phyloP scores from a whole-genome alignment of 2,888 invertebrate species.

The Cantharis rufa region DNA sequence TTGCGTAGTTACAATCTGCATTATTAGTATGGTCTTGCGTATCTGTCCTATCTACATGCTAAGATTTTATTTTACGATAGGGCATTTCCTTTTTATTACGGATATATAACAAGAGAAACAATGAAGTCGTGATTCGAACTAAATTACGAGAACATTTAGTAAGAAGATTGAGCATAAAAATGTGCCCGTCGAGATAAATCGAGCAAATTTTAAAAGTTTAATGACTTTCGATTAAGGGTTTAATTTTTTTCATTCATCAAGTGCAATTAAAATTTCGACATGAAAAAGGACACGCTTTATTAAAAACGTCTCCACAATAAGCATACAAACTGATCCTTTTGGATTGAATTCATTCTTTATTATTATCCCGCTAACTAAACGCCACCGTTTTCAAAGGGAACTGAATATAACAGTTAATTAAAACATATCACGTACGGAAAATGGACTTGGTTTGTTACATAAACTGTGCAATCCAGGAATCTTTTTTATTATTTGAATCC shows the following conservation, averaged over 20 bases:
- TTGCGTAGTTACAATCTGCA: background rate
- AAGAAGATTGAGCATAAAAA: conserved; percentile 17
- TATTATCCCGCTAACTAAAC: conserved; percentile 25
- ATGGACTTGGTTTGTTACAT: conserved; percentile 18
- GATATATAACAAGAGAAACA: conserved; percentile 35
- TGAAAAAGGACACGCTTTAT: conserved; percentile 13
- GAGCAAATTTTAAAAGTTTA: background rate
- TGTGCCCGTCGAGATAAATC: conserved; percentile 8
- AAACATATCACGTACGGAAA: conserved; percentile 28
- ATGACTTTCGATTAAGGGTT: background rate
- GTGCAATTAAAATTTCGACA: background rate
- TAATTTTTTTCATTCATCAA: background rate
- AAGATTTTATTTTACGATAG: conserved; percentile 38
- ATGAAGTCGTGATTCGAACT: conserved; percentile 38
- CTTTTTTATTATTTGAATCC: conserved; percentile 31
- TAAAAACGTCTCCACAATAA: conserved; percentile 20
- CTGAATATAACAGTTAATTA: conserved; percentile 31
- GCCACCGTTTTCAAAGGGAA: conserved; percentile 25
- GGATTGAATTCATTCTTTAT: conserved; percentile 27
- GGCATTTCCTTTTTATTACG: conserved; percentile 34
- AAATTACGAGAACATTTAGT: conserved; percentile 35
- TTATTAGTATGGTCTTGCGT: conserved; percentile 30
- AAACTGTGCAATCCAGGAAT: conserved; percentile 17
- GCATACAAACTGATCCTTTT: conserved; percentile 14
- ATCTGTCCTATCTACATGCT: conserved; percentile 36